Conservation (phyloP, 1,140 invertebrate genomes). For the Drosophila sproati region DNA sequence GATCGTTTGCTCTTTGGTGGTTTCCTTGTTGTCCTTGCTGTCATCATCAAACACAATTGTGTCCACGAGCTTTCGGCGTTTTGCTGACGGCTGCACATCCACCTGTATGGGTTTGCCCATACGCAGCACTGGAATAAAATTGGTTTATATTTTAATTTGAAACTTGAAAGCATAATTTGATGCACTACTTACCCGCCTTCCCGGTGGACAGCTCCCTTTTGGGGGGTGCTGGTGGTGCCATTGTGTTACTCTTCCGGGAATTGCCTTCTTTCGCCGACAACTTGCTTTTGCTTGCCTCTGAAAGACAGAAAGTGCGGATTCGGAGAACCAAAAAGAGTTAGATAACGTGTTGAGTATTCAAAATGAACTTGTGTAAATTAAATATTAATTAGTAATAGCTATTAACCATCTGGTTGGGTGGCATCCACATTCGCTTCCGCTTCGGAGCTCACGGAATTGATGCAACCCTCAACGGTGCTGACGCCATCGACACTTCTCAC, state of each 20-base stretch:
- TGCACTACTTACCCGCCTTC: slow-evolving; percentile 14
- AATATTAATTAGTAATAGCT: slow-evolving; percentile 45
- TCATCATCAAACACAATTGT: not conserved
- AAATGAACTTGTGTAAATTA: no score
- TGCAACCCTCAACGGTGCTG: slow-evolving; percentile 22
- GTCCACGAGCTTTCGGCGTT: slow-evolving; percentile 9
- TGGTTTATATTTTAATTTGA: not conserved
- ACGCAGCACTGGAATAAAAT: slow-evolving; percentile 5
- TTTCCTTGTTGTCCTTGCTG: not conserved
- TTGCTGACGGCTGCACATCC: not conserved
- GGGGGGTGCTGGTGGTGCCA: slow-evolving; percentile 17
- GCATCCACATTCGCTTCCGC: slow-evolving; percentile 44
- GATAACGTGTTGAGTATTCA: not conserved
- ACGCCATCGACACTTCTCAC: slow-evolving; percentile 9
- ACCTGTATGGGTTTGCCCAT: not conserved
- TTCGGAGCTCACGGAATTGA: slow-evolving; percentile 20
- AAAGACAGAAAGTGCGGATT: not conserved
- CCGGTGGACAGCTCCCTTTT: not conserved
- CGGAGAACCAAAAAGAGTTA: slow-evolving; percentile 27
- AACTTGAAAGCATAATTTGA: not conserved
- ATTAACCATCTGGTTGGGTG: slow-evolving; percentile 69
- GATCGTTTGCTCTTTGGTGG: not conserved
- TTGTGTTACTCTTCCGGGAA: not conserved
- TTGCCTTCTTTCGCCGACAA: not conserved
- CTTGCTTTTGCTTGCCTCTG: slow-evolving; percentile 21